Evolutionary conservation across 2,888 invertebrate genomes (phyloP).

Genomic region (Lasioglossum villosulum): DNA sequence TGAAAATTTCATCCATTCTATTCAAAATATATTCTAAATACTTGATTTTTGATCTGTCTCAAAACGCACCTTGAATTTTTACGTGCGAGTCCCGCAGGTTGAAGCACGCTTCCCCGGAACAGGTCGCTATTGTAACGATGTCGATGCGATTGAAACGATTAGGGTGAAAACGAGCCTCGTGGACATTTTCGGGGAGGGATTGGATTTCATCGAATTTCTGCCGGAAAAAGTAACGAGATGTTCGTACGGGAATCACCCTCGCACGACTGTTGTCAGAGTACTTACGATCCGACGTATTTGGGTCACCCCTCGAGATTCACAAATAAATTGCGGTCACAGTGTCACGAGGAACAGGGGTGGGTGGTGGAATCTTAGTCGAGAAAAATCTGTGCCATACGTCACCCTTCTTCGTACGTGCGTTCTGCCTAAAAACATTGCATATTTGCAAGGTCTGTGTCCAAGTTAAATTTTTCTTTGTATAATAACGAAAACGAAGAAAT

Average conservation of each 20-base stretch:
- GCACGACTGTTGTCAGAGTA: slow-evolving; percentile 38
- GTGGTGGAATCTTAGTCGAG: background rate
- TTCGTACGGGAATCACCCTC: slow-evolving; percentile 41
- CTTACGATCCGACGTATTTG: slow-evolving; percentile 43
- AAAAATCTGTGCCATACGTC: background rate
- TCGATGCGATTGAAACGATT: slow-evolving; percentile 47
- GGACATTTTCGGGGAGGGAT: slow-evolving; percentile 28
- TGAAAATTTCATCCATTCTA: too few relatives aligned
- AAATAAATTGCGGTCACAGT: slow-evolving; percentile 60
- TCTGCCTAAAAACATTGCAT: background rate
- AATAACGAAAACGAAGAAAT: too few relatives aligned
- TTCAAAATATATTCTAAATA: too few relatives aligned
- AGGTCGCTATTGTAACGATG: slow-evolving; percentile 1
- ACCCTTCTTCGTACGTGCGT: background rate
- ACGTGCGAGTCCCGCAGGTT: background rate
- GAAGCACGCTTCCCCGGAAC: background rate
- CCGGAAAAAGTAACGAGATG: slow-evolving; percentile 58
- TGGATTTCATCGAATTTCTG: slow-evolving; percentile 50
- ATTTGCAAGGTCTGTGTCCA: background rate
- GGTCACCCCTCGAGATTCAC: slow-evolving; percentile 47
- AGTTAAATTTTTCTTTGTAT: background rate
- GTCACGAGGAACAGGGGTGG: slow-evolving; percentile 14
- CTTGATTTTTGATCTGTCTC: background rate
- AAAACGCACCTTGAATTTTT: background rate
- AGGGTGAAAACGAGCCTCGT: slow-evolving; percentile 42